Percentiles rank a stretch among this genome's conserved stretches.
These are phyloP conservation scores for Corapipo altera DNA, from an alignment of 2,113 vertebrate genomes.

Conservation along the genomic window DNA sequence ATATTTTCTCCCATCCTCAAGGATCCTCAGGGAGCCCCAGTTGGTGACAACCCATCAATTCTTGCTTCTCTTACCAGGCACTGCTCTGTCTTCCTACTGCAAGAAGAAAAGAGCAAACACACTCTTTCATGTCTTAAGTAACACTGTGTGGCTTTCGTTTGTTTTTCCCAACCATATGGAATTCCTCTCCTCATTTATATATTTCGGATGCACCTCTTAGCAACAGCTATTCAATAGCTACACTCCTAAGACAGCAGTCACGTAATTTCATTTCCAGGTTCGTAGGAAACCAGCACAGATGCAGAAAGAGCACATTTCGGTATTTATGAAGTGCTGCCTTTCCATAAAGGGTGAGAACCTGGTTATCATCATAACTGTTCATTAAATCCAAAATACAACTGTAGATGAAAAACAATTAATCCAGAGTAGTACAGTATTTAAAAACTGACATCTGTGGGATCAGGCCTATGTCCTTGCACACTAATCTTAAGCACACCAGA, in stretches of 20 bases:
- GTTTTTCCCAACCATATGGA: not conserved
- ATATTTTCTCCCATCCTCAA: not conserved
- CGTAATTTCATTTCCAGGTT: constrained; percentile 17
- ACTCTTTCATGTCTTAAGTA: not conserved
- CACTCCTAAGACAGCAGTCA: not conserved
- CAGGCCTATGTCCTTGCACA: not conserved
- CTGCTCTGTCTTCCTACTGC: not conserved
- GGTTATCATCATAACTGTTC: constrained; percentile 16
- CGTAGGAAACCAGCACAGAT: not conserved
- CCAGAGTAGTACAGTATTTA: not conserved
- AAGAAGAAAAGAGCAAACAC: not conserved
- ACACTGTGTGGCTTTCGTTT: not conserved
- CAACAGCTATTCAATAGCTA: not conserved
- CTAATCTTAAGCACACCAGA: not conserved
- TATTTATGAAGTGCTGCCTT: constrained; percentile 19
- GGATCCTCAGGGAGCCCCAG: not conserved
- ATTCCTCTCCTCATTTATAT: not conserved
- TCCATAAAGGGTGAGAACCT: not conserved
- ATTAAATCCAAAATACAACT: not conserved
- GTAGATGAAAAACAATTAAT: not conserved
- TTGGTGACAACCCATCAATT: not conserved
- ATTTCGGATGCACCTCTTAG: not conserved
- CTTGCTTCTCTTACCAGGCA: not conserved
- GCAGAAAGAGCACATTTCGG: not conserved
- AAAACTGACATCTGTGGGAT: not conserved